A percentile compares a stretch with the other conserved stretches of the same genome.
These are phyloP conservation scores for Oscheius sp. DNA, from an alignment of 1,140 invertebrate species.

Conservation along the genomic window DNA sequence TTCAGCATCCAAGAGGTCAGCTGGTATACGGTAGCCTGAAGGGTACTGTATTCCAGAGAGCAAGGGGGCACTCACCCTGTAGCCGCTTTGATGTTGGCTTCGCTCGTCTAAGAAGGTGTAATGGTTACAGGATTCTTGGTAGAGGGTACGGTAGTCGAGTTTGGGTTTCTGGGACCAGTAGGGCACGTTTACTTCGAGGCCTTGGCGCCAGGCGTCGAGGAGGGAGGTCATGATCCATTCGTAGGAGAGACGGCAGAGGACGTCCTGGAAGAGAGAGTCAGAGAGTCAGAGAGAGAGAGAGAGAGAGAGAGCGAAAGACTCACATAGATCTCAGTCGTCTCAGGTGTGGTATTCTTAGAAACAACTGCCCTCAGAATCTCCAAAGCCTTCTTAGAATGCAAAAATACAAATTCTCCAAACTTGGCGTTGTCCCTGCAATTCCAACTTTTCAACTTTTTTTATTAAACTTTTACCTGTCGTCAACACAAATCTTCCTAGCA, in stretches of 20 bases:
- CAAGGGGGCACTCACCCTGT: not conserved
- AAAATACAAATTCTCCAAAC: conserved; percentile 51
- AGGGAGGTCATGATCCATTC: conserved; percentile 51
- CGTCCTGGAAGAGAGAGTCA: not conserved
- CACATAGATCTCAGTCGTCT: conserved; percentile 21
- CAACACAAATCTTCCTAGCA: conserved; percentile 53
- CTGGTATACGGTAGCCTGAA: conserved; percentile 32
- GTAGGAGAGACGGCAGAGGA: conserved; percentile 23
- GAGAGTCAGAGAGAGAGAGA: not conserved
- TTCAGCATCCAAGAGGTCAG: conserved; percentile 38
- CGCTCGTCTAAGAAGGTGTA: conserved; percentile 19
- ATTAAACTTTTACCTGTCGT: too few relatives aligned
- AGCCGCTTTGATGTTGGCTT: not conserved
- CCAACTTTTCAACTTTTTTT: too few relatives aligned
- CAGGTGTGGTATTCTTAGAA: not conserved
- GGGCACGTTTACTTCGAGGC: conserved; percentile 27
- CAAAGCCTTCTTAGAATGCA: conserved; percentile 36
- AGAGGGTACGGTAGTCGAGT: conserved; percentile 13
- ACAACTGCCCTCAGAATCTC: conserved; percentile 5
- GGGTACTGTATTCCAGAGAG: conserved; percentile 1
- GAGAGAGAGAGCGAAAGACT: not conserved
- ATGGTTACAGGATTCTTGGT: conserved; percentile 32
- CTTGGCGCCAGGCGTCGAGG: conserved; percentile 49
- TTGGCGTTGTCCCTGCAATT: conserved; percentile 42
- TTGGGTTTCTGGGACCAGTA: conserved; percentile 45